Evolutionary conservation across 1,140 invertebrate genomes (phyloP), one percentile per base, ranked within the genome.

Genomic region (Pseudomyrmex pallidus): DNA sequence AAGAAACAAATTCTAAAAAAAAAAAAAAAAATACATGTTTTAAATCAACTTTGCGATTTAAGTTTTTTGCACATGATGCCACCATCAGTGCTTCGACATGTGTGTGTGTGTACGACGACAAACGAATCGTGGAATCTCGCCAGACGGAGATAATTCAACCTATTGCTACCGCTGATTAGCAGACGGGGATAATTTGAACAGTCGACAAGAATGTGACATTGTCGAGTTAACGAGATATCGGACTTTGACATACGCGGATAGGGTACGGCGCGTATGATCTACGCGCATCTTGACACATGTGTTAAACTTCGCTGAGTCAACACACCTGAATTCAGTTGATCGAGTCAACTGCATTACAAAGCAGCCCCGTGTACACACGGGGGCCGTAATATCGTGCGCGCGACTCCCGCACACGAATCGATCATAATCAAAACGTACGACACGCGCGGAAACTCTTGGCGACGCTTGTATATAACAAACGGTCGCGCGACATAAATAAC

Each of bases 221-320:
- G 52, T 48, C 44, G 52, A 78, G 35, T 57, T 70, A 78, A 78
- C 35, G 74, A 68, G 44, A 68, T 17, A 70, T 35, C 25, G 5
- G 9, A 54, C 17, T 22, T 56, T 66, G 61, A 44, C 74, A 67
- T 20, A 59, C 25, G 48, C 17, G 48, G 59, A 25, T 25, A 56
- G 46, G 35, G 9, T 46, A 57, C 4, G 13, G n/a, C 17, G 74
- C n/a, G 15, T n/a, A 68, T 68, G 35, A 77, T 66, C 8, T 46
- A 46, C n/a, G 44, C 48, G 3, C 48, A 57, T 59, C 76, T 78
- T 78, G 64, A 70, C 76, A 59, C 2, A n/a, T 46, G 20, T 48
- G 76, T 70, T 66, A 78, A 70, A 78, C 70, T 50, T 70, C 64
- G 20, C 76, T 59, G 64, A 59, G 22, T 78, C 64, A 78, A 68